Evolutionary conservation across 2,797 vertebrate species (phyloP), one percentile per base, ranked within the genome.

Genomic region (Falco novaeseelandiae): DNA sequence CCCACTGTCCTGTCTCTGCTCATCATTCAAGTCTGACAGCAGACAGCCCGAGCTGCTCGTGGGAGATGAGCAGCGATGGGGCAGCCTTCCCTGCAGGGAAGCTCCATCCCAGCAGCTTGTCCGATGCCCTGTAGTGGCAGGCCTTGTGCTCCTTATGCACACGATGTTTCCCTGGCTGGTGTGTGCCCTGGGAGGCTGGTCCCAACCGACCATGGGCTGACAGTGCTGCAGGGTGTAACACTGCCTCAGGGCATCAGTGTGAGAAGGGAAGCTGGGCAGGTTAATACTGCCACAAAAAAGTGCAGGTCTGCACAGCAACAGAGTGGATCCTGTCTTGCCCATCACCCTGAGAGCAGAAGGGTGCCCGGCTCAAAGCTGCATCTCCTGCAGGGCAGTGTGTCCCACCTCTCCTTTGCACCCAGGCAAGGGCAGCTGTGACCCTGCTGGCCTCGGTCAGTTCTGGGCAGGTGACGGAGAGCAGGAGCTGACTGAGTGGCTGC

Each of bases 161-260:
- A 2, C 1, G 1, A 12, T 14, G 5, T 57, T 83, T 83, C 19
- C 32, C 48, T 89, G 69, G 15, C 36, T 55, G 59, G 3, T 54
- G 25, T 38, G 0, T 55, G 36, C 12, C 38, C 34, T 1, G 4
- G 18, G 19, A 65, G 34, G 29, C 70, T 83, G 63, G 10, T 51
- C n/a, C 38, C 6, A 2, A 34, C 23, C 1, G 2, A 23, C 25
- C 1, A 1, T 2, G 10, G 0, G 0, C 12, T 29, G 57, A 23
- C n/a, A 66, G 23, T 42, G 63, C 46, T 62, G 34, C 46, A 17
- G 27, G 21, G 6, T 36, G 20, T 72, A n/a, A 22, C 1, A 7
- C 25, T 14, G 16, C 19, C 22, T 70, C 0, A 3, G 1, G 29
- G 40, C 46, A 30, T 11, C 1, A 3, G 14, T 6, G 2, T 57